phyloP scores from a whole-genome alignment of 2,113 vertebrate species.

The mouse (Mus musculus) region GRCm39 chr17:75549001-75549500 shows the following conservation, averaged over 20 bases:
- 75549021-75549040: background rate
- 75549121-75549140: background rate
- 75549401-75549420: conserved; percentile 59
- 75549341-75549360: conserved; percentile 35
- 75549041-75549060: conserved; percentile 28
- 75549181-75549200: background rate
- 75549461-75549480: conserved; percentile 39
- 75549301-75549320: conserved; percentile 29
- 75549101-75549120: background rate
- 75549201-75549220: background rate
- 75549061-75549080: background rate
- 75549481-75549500: conserved; percentile 17
- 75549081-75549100: background rate
- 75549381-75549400: conserved; percentile 35
- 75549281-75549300: conserved; percentile 9
- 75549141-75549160: background rate
- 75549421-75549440: background rate
- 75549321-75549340: conserved; percentile 32
- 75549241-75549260: background rate
- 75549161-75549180: background rate
- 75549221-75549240: conserved; percentile 44
- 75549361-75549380: background rate
- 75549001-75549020: background rate
- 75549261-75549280: conserved; percentile 60
- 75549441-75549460: conserved; percentile 32